Conservation (phyloP, 2,888 invertebrate genomes). For the Laspeyria flexula region DNA sequence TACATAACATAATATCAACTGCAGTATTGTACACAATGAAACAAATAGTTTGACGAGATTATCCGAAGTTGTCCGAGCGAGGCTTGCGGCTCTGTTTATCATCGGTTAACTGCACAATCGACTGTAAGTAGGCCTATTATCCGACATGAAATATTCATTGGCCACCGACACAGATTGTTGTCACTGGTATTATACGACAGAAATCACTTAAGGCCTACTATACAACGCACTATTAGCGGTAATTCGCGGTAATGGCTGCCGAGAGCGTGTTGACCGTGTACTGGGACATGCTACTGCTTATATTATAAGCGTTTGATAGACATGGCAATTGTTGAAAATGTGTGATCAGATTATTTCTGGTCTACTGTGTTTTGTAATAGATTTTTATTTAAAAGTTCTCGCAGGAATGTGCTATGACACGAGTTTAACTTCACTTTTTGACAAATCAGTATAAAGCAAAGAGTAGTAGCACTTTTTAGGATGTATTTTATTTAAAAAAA, state of each 20-base stretch:
- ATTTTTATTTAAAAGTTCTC: not conserved
- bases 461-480: too few species aligned
- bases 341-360: not conserved
- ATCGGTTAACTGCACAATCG: constrained; percentile 60
- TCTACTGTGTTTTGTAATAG: not conserved
- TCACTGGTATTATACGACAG: constrained; percentile 74
- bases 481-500: too few species aligned
- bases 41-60: constrained; percentile 25
- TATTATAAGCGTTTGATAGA: constrained; percentile 10
- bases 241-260: constrained; percentile 82
- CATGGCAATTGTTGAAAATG: constrained; percentile 1
- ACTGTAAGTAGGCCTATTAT: constrained; percentile 68
- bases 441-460: too few species aligned
- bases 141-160: constrained; percentile 79
- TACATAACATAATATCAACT: too few species aligned
- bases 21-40: too few species aligned
- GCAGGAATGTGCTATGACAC: too few species aligned
- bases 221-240: constrained; percentile 64
- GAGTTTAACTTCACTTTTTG: too few species aligned
- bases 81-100: constrained; percentile 38
- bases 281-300: constrained; percentile 60
- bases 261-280: constrained; percentile 35
- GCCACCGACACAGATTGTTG: constrained; percentile 75
- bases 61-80: constrained; percentile 31
- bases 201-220: constrained; percentile 68